Conservation (phyloP, 2,113 vertebrate genomes). For the Austrofundulus limnaeus region DNA sequence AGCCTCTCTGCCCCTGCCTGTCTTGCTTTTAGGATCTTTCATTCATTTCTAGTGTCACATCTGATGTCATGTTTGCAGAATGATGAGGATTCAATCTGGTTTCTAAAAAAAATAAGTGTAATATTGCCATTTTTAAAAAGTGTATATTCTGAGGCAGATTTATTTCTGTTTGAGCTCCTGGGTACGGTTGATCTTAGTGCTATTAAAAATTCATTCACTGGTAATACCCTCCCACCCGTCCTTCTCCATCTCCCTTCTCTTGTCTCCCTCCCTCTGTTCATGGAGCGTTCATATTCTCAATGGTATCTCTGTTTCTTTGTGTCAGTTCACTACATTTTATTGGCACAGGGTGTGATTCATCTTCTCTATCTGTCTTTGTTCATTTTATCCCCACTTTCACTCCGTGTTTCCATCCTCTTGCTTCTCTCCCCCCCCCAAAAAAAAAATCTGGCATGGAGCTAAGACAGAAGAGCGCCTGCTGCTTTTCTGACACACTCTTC, state of each 20-base stretch:
- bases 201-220: slow-evolving; percentile 65
- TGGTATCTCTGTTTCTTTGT: slow-evolving; percentile 58
- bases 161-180: slow-evolving; percentile 57
- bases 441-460: slow-evolving; percentile 59
- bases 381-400: slow-evolving; percentile 53
- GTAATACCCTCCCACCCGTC: slow-evolving; percentile 52
- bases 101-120: slow-evolving; percentile 21
- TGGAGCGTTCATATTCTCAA: slow-evolving; percentile 45
- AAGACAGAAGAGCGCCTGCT: slow-evolving; percentile 65
- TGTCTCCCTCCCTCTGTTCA: slow-evolving; percentile 26
- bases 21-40: slow-evolving; percentile 46
- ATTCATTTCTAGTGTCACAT: slow-evolving; percentile 42
- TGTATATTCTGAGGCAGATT: slow-evolving; percentile 47
- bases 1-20: slow-evolving; percentile 56
- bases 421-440: slow-evolving; percentile 34
- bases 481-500: slow-evolving; percentile 72
- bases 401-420: slow-evolving; percentile 34
- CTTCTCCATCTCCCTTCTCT: slow-evolving; percentile 40
- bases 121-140: slow-evolving; percentile 23
- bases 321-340: slow-evolving; percentile 62
- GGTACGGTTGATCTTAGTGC: slow-evolving; percentile 44
- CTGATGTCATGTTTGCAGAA: slow-evolving; percentile 55
- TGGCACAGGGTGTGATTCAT: slow-evolving; percentile 57
- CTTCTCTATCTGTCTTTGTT: slow-evolving; percentile 58
- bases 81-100: slow-evolving; percentile 48